A percentile compares a stretch with the other conserved stretches of the same genome.
Evolutionary conservation across 1,140 invertebrate genomes (phyloP).

Genomic region (Calliopsis andreniformis): DNA sequence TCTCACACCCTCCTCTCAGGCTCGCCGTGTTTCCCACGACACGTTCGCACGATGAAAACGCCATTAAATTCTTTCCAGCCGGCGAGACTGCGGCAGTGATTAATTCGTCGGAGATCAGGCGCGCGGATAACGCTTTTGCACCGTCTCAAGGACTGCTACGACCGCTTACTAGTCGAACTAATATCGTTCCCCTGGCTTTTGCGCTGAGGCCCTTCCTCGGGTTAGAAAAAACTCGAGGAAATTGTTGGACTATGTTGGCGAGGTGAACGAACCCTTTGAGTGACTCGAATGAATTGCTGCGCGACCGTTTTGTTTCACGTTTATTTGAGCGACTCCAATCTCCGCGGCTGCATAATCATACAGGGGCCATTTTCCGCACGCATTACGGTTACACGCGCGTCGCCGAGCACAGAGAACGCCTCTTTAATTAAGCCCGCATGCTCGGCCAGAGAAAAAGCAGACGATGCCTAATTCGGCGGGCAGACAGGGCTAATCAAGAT

Average conservation of each 20-base stretch:
- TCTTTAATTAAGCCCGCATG: conserved; percentile 77
- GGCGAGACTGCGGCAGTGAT: conserved; percentile 20
- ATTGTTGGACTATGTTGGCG: background rate
- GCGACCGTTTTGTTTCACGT: no score
- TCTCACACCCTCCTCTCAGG: background rate
- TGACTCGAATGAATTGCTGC: no score
- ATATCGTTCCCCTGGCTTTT: background rate
- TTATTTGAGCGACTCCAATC: background rate
- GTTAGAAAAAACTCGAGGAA: background rate
- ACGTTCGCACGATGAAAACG: conserved; percentile 39
- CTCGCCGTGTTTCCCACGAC: conserved; percentile 29
- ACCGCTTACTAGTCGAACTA: background rate
- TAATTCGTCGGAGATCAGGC: conserved; percentile 37
- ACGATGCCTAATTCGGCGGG: conserved; percentile 48
- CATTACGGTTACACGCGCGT: conserved; percentile 46
- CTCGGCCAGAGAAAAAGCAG: conserved; percentile 54
- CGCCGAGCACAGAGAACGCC: conserved; percentile 61
- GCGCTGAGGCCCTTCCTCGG: background rate
- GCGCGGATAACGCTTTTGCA: conserved; percentile 34
- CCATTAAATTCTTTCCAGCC: conserved; percentile 32
- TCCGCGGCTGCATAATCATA: background rate
- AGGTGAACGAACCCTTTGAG: background rate
- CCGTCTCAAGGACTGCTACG: conserved; percentile 24
- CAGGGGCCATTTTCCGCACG: conserved; percentile 16
- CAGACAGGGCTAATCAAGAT: conserved; percentile 37